Evolutionary conservation across 2,113 vertebrate genomes (phyloP), one percentile per base, ranked within the genome.

Genomic region (Eretmochelys imbricata): DNA sequence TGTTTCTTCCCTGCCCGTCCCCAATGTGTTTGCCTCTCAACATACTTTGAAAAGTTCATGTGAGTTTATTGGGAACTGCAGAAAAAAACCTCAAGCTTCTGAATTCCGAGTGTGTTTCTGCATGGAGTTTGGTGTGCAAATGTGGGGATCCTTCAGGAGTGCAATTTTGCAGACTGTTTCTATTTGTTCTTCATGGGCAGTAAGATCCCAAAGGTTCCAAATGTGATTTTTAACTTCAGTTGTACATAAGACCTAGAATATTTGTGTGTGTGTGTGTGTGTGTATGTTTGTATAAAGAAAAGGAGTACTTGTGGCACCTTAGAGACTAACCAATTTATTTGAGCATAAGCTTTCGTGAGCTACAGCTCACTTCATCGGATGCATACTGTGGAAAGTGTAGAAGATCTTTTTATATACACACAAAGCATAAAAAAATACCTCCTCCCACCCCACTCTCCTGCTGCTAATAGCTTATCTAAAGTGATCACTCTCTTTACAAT

Each of bases 1-100:
- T 55, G 46, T 2, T 10, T 5, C 8, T 14, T 2, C 2, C 1
- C 3, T 10, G 10, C 11, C 49, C 49, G 3, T 10, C 8, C 49
- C 49, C 10, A 49, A 10, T 49, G 17, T 24, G 50, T 53, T 31
- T 81, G 6, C 12, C 7, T 53, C 76, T 79, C 49, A 79, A 50
- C 76, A 50, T 8, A 50, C 12, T 50, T 50, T 4, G 4, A 42
- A 20, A 35, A 78, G 17, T 38, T 48, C 24, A 38, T 65, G 48
- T 49, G 38, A 24, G 7, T 55, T 6, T 11, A 55, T 31, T 8
- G 75, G n/a, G n/a, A 54, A 38, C 13, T 1, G 19, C 81, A 76
- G 89, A 81, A 48, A 7, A 76, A 35, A 35, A 8, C 8, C 54
- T 29, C 27, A 20, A 24, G 84, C 57, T 53, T 84, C 46, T 59